A percentile compares a stretch with the other conserved stretches of the same genome.
These are phyloP conservation scores for Erebia palarica DNA, from an alignment of 2,888 invertebrate genomes.

Conservation along the genomic window DNA sequence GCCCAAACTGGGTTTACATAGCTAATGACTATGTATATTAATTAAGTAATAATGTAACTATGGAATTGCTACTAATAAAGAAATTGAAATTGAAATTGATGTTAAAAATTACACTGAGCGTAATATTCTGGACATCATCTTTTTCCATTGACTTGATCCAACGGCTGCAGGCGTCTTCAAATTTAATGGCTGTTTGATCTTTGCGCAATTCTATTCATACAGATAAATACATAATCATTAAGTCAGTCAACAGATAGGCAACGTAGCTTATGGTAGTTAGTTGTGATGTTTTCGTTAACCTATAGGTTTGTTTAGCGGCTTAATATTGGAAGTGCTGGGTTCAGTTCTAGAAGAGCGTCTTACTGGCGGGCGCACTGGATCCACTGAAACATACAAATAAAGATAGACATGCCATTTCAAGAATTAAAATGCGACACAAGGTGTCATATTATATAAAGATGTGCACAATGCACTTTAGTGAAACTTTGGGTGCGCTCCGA, in stretches of 20 bases:
- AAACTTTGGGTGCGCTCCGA: no score
- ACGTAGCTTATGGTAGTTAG: no score
- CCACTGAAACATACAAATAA: constrained; percentile 39
- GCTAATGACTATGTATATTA: no score
- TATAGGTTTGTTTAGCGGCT: constrained; percentile 48
- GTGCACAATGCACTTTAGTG: no score
- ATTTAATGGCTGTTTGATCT: constrained; percentile 55
- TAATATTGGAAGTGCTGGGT: constrained; percentile 56
- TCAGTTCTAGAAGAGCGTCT: constrained; percentile 36
- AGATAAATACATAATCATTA: not conserved
- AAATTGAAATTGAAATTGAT: no score
- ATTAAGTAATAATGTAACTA: no score
- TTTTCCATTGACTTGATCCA: constrained; percentile 73
- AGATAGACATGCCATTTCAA: not conserved
- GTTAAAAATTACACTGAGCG: constrained; percentile 60
- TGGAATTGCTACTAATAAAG: no score
- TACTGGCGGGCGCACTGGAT: constrained; percentile 40
- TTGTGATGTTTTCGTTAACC: constrained; percentile 32
- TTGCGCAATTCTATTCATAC: constrained; percentile 36
- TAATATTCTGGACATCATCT: constrained; percentile 72
- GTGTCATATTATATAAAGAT: no score
- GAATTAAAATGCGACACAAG: no score
- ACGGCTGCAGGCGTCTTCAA: constrained; percentile 73
- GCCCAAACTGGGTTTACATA: no score
- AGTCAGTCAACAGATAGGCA: not conserved